Base-by-base conservation (phyloP, 2,113 vertebrate species). In the Dicaeum eximium region DNA sequence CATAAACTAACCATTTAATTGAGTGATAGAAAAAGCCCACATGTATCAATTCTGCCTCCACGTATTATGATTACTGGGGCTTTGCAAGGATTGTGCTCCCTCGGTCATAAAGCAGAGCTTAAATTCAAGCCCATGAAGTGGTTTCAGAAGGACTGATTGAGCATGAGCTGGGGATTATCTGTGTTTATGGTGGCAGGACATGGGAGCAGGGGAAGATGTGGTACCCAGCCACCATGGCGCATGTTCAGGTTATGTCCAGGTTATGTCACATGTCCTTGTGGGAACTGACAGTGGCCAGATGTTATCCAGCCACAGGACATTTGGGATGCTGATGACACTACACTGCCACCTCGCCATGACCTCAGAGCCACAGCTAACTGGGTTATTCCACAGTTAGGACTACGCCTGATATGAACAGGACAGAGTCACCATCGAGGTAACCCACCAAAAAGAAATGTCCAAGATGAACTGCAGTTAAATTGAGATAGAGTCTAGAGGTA, bases 1-100 rank as follows among this genome's bases (percentile, higher is more conserved):
- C 98, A 98, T 98, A 98, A 99, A 98, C 97, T 96, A 97, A 98
- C 98, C 98, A 98, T 98, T 99, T 99, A 98, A 99, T 98, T 98
- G 98, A 98, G 98, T 98, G 96, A 97, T 97, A 98, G 98, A 98
- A 97, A 94, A 98, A 97, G 93, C 94, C 90, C 90, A 92, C 98
- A 97, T 97, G 96, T 96, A 98, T 98, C 94, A 96, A 96, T 97
- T 97, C 97, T 96, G 96, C 97, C 96, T 92, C 93, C 73, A 33
- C 17, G 22, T 94, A 93, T 95, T 97, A 91, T 96, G 95, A 82
- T 92, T 96, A 97, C 96, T 80, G 92, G 83, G 87, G 95, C 95
- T 96, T 97, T 95, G 91, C 91, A 38, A 94, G 95, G 95, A 92
- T 65, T 95, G 86, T 80, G 92, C 93, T 94, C 86, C 79, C 95